Conservation (phyloP, 2,113 vertebrate species). For the Tragelaphus buxtoni region DNA sequence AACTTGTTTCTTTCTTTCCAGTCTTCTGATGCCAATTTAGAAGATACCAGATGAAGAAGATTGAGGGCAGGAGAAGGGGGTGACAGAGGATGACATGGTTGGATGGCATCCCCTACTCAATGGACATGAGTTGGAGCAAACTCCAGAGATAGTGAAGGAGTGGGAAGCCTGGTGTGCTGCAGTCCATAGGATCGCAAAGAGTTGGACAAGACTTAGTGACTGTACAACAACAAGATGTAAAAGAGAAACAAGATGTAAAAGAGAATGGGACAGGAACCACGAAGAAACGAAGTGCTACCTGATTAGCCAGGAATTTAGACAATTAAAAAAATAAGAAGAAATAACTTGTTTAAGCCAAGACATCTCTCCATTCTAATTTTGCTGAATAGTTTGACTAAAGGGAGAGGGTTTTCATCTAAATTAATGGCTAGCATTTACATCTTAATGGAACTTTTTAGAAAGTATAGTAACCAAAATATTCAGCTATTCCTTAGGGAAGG, state of each 20-base stretch:
- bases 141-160: neutral
- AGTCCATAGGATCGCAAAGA: neutral
- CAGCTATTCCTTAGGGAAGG: neutral
- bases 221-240: neutral
- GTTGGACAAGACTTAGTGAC: neutral
- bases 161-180: neutral
- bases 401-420: constrained; percentile 52
- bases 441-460: constrained; percentile 52
- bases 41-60: neutral
- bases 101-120: neutral
- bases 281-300: neutral
- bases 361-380: constrained; percentile 62
- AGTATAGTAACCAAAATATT: neutral
- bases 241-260: neutral
- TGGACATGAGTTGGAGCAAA: neutral
- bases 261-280: neutral
- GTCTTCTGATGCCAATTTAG: neutral
- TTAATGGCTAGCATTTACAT: constrained; percentile 39
- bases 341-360: neutral
- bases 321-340: constrained; percentile 38
- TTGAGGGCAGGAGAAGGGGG: neutral
- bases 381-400: constrained; percentile 44
- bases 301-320: neutral
- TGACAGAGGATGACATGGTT: neutral
- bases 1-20: neutral